Conservation (phyloP, 1,140 invertebrate species). For the Tigriopus japonicus region DNA sequence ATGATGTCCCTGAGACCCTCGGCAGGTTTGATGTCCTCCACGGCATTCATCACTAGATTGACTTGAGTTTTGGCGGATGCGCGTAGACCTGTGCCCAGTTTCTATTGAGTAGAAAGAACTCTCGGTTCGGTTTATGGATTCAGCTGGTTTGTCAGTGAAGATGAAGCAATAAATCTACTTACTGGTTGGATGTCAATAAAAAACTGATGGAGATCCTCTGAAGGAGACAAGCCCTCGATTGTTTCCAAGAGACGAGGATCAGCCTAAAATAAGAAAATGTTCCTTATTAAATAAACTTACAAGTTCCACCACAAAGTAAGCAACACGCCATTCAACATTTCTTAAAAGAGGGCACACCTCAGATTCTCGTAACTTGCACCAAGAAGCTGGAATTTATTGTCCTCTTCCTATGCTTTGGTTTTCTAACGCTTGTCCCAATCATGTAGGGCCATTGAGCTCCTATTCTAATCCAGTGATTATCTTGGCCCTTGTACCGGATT, state of each 20-base stretch:
- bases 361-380: no score
- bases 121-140: neutral
- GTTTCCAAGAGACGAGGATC: neutral
- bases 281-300: neutral
- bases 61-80: neutral
- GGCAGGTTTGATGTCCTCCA: neutral
- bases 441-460: no score
- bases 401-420: no score
- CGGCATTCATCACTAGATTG: neutral
- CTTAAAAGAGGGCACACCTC: no score
- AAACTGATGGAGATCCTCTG: slow-evolving; percentile 5
- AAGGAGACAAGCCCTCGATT: neutral
- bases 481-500: no score
- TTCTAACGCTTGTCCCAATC: no score
- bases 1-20: slow-evolving; percentile 11
- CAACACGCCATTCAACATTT: no score
- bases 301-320: neutral
- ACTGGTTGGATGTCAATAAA: slow-evolving; percentile 3
- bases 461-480: no score
- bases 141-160: no score
- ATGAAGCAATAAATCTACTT: no score
- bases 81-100: neutral
- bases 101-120: neutral
- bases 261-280: neutral
- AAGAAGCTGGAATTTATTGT: no score